Evolutionary conservation across 2,888 invertebrate species (phyloP), one percentile per base, ranked within the genome.

Genomic region (Erebia epiphron): DNA sequence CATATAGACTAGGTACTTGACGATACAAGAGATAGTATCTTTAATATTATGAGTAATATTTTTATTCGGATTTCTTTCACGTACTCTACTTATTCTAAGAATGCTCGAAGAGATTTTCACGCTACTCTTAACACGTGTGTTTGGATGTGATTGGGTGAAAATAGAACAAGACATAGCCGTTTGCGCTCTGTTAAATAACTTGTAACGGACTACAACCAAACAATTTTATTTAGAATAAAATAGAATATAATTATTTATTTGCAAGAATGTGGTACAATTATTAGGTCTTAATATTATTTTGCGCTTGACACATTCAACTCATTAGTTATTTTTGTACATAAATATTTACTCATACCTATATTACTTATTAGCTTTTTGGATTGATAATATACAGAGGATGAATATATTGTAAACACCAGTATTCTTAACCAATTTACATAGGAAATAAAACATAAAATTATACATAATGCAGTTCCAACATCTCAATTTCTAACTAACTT

Each of bases 401-500:
- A 35, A 35, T 35, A 35, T 35, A 5, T 35, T 1, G 35, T 35
- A 35, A 35, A 10, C 46, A 3, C 10, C 46, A 13, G 7, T 50
- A 14, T 11, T 57, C 1, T 60, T 60, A 7, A n/a, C 41, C 9
- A 8, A 14, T 1, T 9, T 35, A n/a, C 3, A n/a, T 16, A n/a
- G 18, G 18, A 26, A 26, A 63, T 63, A 21, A n/a, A n/a, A 52
- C 26, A 54, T 64, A 7, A 56, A 65, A 65, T 67, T 67, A 26
- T 49, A 58, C 21, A 67, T 46, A 58, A 58, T 67, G 67, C 67
- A 58, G n/a, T 58, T 67, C 67, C 67, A 57, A 67, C 67, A 67
- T 71, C 54, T 68, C 58, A 67, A 73, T 86, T 87, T 83, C 82
- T 73, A 79, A 78, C 79, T 89, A 88, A 89, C 86, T 87, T 88